Evolutionary conservation across 2,113 vertebrate genomes (phyloP).

Genomic region (Phaetusa simplex): DNA sequence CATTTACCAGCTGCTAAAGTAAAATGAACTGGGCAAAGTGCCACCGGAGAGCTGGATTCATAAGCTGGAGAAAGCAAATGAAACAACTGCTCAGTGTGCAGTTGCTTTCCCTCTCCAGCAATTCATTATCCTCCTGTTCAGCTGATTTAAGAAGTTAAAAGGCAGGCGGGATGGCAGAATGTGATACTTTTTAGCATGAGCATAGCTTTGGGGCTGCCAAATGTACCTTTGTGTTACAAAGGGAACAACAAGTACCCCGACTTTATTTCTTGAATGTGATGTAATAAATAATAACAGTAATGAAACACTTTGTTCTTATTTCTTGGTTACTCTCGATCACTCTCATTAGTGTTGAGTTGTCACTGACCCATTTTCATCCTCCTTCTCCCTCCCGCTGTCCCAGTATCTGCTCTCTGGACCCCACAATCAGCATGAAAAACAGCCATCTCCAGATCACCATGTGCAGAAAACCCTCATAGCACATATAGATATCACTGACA

Average conservation of each 20-base stretch:
- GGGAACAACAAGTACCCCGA: background rate
- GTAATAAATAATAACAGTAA: background rate
- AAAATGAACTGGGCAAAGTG: conserved; percentile 57
- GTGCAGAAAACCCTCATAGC: fast-evolving
- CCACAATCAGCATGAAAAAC: background rate
- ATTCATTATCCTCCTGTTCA: conserved; percentile 23
- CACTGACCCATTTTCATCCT: background rate
- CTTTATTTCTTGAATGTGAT: background rate
- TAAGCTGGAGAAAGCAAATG: conserved; percentile 12
- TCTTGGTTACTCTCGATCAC: background rate
- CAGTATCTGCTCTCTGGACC: background rate
- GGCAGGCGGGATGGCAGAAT: background rate
- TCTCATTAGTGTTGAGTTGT: background rate
- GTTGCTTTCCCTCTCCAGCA: conserved; percentile 16
- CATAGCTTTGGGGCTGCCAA: background rate
- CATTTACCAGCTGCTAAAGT: conserved; percentile 63
- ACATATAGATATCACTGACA: background rate
- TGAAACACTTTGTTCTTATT: background rate
- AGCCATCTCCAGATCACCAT: background rate
- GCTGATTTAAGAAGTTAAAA: conserved; percentile 31
- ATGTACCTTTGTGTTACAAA: background rate
- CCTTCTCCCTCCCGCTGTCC: background rate
- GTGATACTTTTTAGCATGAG: background rate
- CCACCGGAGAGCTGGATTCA: conserved; percentile 29
- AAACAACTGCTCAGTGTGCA: conserved; percentile 6